Conservation (phyloP, 2,797 vertebrate species). For the Novumbra hubbsi region DNA sequence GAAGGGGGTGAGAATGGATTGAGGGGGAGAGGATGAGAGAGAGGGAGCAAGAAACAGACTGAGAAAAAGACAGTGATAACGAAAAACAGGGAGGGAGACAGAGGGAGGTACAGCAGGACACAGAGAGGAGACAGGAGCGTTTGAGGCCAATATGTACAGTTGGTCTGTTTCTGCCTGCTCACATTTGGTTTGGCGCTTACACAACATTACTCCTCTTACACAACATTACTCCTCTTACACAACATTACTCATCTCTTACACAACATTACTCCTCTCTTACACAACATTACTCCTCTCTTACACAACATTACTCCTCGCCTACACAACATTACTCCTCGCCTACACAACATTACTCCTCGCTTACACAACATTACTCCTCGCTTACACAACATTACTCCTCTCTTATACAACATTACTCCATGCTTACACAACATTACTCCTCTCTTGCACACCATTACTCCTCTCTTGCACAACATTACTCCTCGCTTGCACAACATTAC, state of each 20-base stretch:
- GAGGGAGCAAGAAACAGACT: no score
- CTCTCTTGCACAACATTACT: neutral
- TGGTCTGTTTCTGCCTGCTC: no score
- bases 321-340: neutral
- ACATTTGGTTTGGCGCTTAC: no score
- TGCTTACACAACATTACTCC: neutral
- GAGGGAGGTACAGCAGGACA: no score
- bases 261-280: neutral
- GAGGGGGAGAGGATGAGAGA: no score
- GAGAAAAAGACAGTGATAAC: no score
- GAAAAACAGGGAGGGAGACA: no score
- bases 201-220: neutral
- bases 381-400: neutral
- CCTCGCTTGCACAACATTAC: neutral
- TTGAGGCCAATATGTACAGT: no score
- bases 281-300: neutral
- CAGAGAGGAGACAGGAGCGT: no score
- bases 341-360: neutral
- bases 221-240: neutral
- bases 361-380: neutral
- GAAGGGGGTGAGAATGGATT: no score
- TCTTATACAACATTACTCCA: no score
- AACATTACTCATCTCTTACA: neutral
- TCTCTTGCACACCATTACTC: no score
- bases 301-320: neutral